Evolutionary conservation across 2,113 vertebrate genomes (phyloP).

Genomic region (Alligator sinensis): DNA sequence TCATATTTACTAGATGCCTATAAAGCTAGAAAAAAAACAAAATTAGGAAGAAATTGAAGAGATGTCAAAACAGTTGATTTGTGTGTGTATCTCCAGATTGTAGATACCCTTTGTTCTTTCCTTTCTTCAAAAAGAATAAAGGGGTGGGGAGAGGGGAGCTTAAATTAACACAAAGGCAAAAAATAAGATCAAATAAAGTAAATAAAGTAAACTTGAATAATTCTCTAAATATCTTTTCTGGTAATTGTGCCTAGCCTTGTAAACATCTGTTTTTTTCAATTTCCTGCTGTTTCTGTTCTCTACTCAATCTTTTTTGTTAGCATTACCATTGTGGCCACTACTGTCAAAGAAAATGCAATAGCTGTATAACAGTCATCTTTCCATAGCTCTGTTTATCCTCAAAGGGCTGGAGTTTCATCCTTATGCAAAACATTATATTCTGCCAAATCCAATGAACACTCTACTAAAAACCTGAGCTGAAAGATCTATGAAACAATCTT

Average conservation of each 20-base stretch:
- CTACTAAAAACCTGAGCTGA: neutral
- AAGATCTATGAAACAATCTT: neutral
- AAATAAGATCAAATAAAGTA: neutral
- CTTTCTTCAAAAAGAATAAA: neutral
- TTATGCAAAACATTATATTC: neutral
- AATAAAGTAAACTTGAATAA: neutral
- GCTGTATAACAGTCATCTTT: neutral
- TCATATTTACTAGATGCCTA: conserved; percentile 16
- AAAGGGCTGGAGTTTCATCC: neutral
- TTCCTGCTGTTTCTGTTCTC: neutral
- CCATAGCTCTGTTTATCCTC: neutral
- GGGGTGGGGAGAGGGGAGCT: neutral
- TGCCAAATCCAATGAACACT: neutral
- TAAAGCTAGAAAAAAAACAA: conserved; percentile 21
- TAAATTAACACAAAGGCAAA: neutral
- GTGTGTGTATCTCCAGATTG: neutral
- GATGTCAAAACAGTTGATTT: neutral
- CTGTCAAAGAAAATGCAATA: neutral
- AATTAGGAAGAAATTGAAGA: conserved; percentile 24
- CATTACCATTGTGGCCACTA: neutral
- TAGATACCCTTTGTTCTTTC: neutral
- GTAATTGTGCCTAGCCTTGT: conserved; percentile 11
- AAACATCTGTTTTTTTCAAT: neutral
- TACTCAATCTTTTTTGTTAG: neutral
- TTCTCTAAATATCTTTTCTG: accelerated